These are phyloP conservation scores for Gandaritis pyraliata DNA, from an alignment of 2,888 invertebrate species.

Conservation along the genomic window DNA sequence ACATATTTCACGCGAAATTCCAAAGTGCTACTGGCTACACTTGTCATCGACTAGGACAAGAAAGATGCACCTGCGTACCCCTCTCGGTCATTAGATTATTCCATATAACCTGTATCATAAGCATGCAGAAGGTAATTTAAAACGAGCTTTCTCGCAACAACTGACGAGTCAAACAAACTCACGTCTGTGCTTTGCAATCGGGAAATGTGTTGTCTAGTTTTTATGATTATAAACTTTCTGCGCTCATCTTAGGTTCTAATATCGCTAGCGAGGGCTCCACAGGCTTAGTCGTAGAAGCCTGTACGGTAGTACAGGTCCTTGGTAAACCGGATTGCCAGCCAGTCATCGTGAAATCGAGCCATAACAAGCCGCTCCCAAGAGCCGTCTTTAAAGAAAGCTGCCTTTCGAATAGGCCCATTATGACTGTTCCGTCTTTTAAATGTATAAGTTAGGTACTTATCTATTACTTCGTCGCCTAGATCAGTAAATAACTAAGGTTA, in stretches of 20 bases:
- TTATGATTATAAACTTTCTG: slow-evolving; percentile 2
- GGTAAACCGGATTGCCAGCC: slow-evolving; percentile 64
- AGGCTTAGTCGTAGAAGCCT: slow-evolving; percentile 12
- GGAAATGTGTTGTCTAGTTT: not conserved
- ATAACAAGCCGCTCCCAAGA: slow-evolving; percentile 46
- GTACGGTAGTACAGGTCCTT: slow-evolving; percentile 57
- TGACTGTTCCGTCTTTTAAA: slow-evolving; percentile 42
- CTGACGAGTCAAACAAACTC: slow-evolving; percentile 14
- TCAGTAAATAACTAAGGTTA: not conserved
- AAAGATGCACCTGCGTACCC: slow-evolving; percentile 71
- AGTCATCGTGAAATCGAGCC: slow-evolving; percentile 78
- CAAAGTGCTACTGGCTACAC: not conserved
- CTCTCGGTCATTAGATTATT: slow-evolving; percentile 63
- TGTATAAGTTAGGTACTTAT: slow-evolving; percentile 32
- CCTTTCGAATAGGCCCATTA: slow-evolving; percentile 62
- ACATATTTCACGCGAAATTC: not conserved
- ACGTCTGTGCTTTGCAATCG: not conserved
- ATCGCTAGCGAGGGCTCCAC: slow-evolving; percentile 1
- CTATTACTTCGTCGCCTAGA: slow-evolving; percentile 9
- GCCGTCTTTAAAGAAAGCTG: slow-evolving; percentile 65
- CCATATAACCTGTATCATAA: slow-evolving; percentile 7
- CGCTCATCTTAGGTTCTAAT: slow-evolving; percentile 2
- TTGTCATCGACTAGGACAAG: slow-evolving; percentile 50
- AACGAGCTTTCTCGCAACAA: slow-evolving; percentile 14
- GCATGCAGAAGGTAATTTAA: slow-evolving; percentile 2